Base-by-base conservation (phyloP, 2,113 vertebrate genomes). In the Rhizomys pruinosus region DNA sequence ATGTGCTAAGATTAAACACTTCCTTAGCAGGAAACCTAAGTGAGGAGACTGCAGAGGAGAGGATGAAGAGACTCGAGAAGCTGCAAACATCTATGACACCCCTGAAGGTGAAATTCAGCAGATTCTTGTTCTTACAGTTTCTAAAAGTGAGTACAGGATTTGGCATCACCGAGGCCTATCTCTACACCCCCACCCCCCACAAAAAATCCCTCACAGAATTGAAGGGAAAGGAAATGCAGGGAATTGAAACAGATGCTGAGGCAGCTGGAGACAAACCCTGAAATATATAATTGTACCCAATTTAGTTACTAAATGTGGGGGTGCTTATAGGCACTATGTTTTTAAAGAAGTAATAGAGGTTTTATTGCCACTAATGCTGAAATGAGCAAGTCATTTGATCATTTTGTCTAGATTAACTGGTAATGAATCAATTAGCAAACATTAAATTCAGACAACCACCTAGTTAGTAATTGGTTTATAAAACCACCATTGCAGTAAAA, bases 201-300 rank as follows among this genome's bases (percentile, higher is more conserved):
- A n/a, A n/a, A n/a, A 76, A 34, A 90, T 77, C 88, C 77, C 82
- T 91, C 44, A 84, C 59, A 93, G 79, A 93, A 13, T 55, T 11
- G 69, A 86, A 84, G 72, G 55, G 71, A 93, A 96, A 44, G n/a
- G 69, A 73, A 92, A 96, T 32, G 44, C 90, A 82, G 76, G 47
- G 79, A 94, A 64, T 89, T 84, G 91, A 72, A 96, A 96, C 94
- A 96, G 96, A 97, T 96, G 96, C 82, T 55, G 74, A 72, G 57
- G 82, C 96, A 97, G 96, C 94, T 96, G 96, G 96, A 96, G 90
- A 89, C 37, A 95, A 78, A 89, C 76, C 76, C 80, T 90, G 91
- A 86, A 94, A 94, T 88, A 95, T 16, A 76, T 91, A 89, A 93
- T 64, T 93, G 92, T 69, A 55, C 42, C 77, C 72, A 87, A 73